These are phyloP conservation scores for Megaceryle torquata DNA, from an alignment of 2,113 vertebrate species.

Conservation along the genomic window DNA sequence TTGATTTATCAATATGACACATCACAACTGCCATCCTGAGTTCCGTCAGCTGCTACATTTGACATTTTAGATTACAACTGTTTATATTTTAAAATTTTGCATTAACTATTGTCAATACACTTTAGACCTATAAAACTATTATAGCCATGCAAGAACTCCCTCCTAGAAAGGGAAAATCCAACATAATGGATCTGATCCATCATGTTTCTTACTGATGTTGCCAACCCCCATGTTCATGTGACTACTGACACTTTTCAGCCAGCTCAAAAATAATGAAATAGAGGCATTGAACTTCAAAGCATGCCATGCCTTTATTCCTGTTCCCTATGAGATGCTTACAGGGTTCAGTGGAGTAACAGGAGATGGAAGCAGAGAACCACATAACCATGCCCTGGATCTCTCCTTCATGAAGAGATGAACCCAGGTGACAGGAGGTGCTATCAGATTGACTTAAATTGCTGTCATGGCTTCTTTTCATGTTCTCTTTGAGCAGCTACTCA, in stretches of 20 bases:
- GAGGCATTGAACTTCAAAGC: neutral
- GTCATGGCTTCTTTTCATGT: neutral
- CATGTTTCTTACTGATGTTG: neutral
- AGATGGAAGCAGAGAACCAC: neutral
- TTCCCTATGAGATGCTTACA: neutral
- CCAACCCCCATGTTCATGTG: neutral
- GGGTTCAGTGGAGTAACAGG: neutral
- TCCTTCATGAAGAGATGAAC: neutral
- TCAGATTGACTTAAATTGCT: neutral
- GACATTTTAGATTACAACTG: neutral
- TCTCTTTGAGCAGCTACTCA: neutral
- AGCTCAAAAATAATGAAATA: neutral
- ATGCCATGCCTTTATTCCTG: neutral
- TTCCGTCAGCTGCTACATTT: conserved; percentile 4
- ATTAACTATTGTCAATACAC: neutral
- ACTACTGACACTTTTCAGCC: neutral
- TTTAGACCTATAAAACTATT: neutral
- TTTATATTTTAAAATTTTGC: neutral
- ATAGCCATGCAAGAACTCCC: neutral
- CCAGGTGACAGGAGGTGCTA: neutral
- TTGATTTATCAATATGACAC: conserved; percentile 33
- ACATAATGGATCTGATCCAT: neutral
- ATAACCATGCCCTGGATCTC: neutral
- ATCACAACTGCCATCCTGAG: conserved; percentile 14
- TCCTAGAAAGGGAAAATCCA: neutral